Conservation (phyloP, 2,113 vertebrate species). For the Tragelaphus buxtoni region DNA sequence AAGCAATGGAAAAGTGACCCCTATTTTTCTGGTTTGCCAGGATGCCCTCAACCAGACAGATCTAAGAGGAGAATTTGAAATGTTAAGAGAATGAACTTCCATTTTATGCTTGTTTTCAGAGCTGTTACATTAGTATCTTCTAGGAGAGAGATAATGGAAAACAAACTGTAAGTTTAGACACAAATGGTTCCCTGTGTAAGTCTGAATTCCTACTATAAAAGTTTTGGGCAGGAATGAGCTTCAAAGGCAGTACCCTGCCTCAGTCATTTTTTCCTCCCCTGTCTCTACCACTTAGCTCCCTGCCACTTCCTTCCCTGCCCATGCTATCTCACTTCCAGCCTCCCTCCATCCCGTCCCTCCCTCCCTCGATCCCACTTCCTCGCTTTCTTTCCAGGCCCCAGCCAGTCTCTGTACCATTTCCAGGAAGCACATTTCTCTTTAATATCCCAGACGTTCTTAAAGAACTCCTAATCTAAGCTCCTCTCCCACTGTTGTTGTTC, state of each 20-base stretch:
- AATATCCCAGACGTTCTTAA: not conserved
- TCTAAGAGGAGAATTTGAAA: not conserved
- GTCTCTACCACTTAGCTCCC: not conserved
- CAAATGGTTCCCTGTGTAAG: fast-evolving
- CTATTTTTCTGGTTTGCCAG: not conserved
- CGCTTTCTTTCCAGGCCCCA: not conserved
- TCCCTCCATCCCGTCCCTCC: not conserved
- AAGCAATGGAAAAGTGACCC: not conserved
- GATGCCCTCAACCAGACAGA: not conserved
- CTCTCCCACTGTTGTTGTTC: not conserved
- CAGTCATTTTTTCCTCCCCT: not conserved
- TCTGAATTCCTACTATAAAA: not conserved
- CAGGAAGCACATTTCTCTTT: not conserved
- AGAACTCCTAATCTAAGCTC: not conserved
- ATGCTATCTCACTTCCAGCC: not conserved
- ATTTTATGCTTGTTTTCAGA: not conserved
- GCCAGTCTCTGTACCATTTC: not conserved
- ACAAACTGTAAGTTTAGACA: not conserved
- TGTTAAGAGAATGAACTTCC: not conserved
- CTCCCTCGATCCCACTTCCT: fast-evolving
- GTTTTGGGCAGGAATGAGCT: not conserved
- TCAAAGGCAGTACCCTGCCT: fast-evolving
- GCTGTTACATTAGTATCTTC: not conserved
- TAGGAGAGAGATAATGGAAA: not conserved
- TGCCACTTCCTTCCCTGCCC: not conserved